Evolutionary conservation across 2,113 vertebrate genomes (phyloP), one percentile per base, ranked within the genome.

Genomic region (Hippocampus guttulatus): DNA sequence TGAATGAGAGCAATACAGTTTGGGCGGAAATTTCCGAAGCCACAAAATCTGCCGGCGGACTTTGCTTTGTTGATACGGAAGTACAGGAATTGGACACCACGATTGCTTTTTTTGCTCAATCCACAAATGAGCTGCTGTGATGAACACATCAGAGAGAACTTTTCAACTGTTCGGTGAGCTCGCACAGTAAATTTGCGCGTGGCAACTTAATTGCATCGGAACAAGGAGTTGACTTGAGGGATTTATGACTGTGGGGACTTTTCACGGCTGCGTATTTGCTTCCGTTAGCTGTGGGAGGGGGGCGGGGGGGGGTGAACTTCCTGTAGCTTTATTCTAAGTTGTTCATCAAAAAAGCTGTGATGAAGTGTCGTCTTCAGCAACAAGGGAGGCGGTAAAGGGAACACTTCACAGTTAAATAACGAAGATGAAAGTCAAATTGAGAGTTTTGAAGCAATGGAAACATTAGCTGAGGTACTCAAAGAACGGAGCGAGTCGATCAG

Each of bases 211-310:
- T 85, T 81, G 81, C 3, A 21, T 82, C 83, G 83, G 75, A 81
- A 79, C 25, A 74, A 75, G 78, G 21, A 81, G 82, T 73, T 72
- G 62, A 21, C 14, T 81, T 78, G 80, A 65, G 74, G 71, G 79
- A 86, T 90, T 88, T 85, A 88, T 77, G 51, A 71, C 81, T 81
- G 41, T 77, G 73, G 85, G 87, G 83, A 87, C 83, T 84, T 79
- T 75, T 76, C 54, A 64, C 73, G 77, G 71, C 83, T 84, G 77
- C 86, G 78, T 75, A 75, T 71, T 81, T 49, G 47, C 69, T 67
- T 70, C 77, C 61, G 78, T 80, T 55, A 70, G 67, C 69, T 82
- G 75, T 72, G 68, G 23, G 20, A 1, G 15, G 21, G 1, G 16
- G 47, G 12, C 4, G 14, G 2, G 15, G 47, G 78, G 73, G 33